These are phyloP conservation scores for Drosophila acutilabella DNA, from an alignment of 2,888 invertebrate species.

Conservation along the genomic window DNA sequence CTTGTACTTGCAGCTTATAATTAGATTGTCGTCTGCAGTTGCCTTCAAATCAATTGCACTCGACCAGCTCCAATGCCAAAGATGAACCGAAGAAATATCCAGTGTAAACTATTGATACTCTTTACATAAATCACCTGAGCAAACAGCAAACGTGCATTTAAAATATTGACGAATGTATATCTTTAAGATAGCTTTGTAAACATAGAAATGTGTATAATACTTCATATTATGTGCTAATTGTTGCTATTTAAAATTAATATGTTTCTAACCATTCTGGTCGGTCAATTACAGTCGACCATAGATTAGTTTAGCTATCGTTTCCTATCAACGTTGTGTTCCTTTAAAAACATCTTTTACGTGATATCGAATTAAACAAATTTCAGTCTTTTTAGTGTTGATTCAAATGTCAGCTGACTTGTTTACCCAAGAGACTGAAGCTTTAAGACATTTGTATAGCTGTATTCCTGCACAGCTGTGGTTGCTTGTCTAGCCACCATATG, in stretches of 20 bases:
- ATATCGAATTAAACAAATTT: no score
- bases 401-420: neutral
- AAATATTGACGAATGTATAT: no score
- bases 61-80: neutral
- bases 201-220: no score
- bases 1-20: conserved; percentile 42
- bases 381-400: no score
- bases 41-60: conserved; percentile 21
- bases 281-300: no score
- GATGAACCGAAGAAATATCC: neutral
- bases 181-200: no score
- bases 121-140: neutral
- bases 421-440: neutral
- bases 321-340: no score
- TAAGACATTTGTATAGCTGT: conserved; percentile 2
- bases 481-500: conserved; percentile 31
- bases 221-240: no score
- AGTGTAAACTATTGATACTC: neutral
- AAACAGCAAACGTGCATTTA: neutral
- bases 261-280: no score
- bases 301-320: no score
- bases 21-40: conserved; percentile 39
- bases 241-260: no score
- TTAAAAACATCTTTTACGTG: no score
- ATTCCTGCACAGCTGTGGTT: conserved; percentile 40